A percentile compares a stretch with the other conserved stretches of the same genome.
phyloP scores from a whole-genome alignment of 2,888 invertebrate species.

The Agriopis aurantiaria region DNA sequence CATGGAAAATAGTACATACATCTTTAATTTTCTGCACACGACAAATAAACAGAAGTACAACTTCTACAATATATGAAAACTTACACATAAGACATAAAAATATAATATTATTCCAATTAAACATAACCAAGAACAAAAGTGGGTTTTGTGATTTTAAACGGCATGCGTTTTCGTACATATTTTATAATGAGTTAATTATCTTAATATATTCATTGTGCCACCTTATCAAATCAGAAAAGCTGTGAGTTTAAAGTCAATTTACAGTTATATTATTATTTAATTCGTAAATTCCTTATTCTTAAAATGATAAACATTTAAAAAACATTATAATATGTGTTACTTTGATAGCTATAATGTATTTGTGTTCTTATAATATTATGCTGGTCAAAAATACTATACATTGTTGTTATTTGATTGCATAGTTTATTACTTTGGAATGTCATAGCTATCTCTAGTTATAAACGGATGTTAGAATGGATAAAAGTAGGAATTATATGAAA shows the following conservation, averaged over 20 bases:
- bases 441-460: constrained; percentile 59
- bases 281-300: constrained; percentile 38
- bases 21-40: constrained; percentile 47
- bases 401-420: constrained; percentile 36
- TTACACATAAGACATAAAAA: constrained; percentile 45
- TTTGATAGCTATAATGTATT: constrained; percentile 53
- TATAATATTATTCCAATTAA: constrained; percentile 42
- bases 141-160: constrained; percentile 30
- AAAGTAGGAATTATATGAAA: constrained; percentile 53
- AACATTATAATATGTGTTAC: constrained; percentile 34
- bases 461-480: constrained; percentile 50
- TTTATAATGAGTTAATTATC: constrained; percentile 29
- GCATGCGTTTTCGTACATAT: constrained; percentile 25
- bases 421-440: constrained; percentile 65
- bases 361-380: constrained; percentile 21
- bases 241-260: constrained; percentile 36
- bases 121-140: constrained; percentile 45
- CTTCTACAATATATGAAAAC: constrained; percentile 41
- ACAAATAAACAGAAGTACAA: constrained; percentile 41
- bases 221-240: constrained; percentile 16
- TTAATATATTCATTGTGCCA: constrained; percentile 32
- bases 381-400: constrained; percentile 35
- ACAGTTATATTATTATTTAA: constrained; percentile 33
- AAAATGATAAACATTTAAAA: constrained; percentile 39
- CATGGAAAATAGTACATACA: constrained; percentile 80